A percentile compares a stretch with the other conserved stretches of the same genome.
phyloP scores from a whole-genome alignment of 1,140 invertebrate species.

The Diplogasteroides magnus region DNA sequence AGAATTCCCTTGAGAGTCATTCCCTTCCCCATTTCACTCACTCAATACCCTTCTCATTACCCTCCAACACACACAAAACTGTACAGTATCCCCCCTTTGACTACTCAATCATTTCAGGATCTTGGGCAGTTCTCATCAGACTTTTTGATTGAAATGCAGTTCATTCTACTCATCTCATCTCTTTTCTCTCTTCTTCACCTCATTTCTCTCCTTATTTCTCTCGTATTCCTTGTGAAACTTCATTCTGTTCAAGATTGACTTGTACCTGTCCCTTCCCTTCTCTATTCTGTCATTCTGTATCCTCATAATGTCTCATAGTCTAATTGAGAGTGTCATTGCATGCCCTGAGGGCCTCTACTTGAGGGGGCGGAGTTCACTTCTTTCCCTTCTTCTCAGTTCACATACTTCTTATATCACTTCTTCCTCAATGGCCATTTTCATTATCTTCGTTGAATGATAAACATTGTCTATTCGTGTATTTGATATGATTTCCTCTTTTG shows the following conservation, averaged over 20 bases:
- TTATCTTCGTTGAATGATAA: background rate
- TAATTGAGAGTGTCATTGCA: background rate
- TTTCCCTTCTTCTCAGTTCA: background rate
- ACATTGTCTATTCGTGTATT: background rate
- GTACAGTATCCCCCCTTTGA: background rate
- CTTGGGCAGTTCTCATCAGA: background rate
- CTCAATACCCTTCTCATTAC: background rate
- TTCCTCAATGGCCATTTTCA: background rate
- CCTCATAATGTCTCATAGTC: background rate
- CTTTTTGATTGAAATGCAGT: background rate
- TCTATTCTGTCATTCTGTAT: background rate
- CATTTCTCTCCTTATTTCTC: background rate
- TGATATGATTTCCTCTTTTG: too few species aligned
- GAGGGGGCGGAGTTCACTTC: too few species aligned
- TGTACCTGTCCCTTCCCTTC: background rate
- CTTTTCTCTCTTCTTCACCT: background rate
- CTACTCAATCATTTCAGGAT: background rate
- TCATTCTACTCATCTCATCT: background rate
- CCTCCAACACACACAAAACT: background rate
- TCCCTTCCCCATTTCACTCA: too few species aligned
- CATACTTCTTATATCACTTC: background rate
- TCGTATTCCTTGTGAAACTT: background rate
- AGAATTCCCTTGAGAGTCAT: too few species aligned
- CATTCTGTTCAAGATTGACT: background rate
- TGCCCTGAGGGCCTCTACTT: conserved; percentile 1